Percentiles rank a stretch among this genome's conserved stretches.
Conservation (phyloP, 2,797 vertebrate genomes). For the Lepilemur ruficaudatus region DNA sequence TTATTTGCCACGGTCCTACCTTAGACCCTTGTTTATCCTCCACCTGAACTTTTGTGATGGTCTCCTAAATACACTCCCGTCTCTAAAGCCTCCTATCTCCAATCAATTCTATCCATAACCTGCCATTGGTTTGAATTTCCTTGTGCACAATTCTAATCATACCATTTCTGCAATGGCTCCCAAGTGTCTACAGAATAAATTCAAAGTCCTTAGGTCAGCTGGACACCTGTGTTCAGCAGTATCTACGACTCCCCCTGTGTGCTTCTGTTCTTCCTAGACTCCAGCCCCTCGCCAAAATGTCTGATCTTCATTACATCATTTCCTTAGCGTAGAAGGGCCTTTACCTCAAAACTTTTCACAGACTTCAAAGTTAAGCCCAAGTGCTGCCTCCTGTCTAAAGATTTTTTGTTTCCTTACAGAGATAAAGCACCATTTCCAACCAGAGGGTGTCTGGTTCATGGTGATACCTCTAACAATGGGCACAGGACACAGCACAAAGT, state of each 20-base stretch:
- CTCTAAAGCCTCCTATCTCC: neutral
- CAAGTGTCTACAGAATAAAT: neutral
- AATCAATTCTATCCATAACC: neutral
- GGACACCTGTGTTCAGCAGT: neutral
- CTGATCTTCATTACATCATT: neutral
- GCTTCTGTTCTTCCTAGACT: neutral
- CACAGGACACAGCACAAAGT: neutral
- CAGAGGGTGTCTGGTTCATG: neutral
- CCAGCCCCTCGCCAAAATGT: neutral
- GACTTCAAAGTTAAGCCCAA: neutral
- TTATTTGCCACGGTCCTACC: neutral
- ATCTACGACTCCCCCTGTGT: neutral
- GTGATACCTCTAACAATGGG: neutral
- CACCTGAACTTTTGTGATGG: neutral
- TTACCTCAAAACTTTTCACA: slow-evolving; percentile 11
- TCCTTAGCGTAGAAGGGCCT: neutral
- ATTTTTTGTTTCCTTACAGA: neutral
- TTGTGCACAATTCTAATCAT: neutral
- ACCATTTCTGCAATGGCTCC: neutral
- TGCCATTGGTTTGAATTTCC: neutral
- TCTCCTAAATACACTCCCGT: neutral
- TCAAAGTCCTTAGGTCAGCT: neutral
- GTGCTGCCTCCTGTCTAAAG: neutral
- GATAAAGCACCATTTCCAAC: neutral
- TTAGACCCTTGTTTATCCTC: neutral